Evolutionary conservation across 2,797 vertebrate genomes (phyloP).

Genomic region (Merluccius polli): DNA sequence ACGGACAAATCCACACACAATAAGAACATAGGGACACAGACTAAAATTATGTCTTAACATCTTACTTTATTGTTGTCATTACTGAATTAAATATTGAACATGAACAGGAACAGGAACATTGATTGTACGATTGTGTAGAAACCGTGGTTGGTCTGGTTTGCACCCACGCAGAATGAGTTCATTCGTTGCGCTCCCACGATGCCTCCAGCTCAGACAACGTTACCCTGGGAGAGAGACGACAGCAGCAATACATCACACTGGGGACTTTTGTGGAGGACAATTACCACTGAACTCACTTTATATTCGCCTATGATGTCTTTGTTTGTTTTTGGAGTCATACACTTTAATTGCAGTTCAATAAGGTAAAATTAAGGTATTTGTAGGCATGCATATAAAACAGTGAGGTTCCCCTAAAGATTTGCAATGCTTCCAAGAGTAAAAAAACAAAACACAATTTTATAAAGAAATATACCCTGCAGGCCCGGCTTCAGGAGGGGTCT

Average conservation of each 20-base stretch:
- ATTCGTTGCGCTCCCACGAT: constrained; percentile 30
- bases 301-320: neutral
- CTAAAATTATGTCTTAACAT: neutral
- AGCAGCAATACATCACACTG: neutral
- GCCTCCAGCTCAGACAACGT: constrained; percentile 54
- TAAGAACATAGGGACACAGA: neutral
- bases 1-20: neutral
- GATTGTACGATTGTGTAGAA: neutral
- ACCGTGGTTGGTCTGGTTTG: neutral
- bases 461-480: too few species aligned
- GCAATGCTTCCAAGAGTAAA: neutral
- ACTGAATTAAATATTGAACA: neutral
- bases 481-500: too few species aligned
- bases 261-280: neutral
- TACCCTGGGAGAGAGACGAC: constrained; percentile 37
- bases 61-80: neutral
- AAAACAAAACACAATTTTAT: neutral
- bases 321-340: neutral
- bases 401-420: neutral
- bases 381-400: neutral
- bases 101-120: neutral
- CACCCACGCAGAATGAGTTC: constrained; percentile 14
- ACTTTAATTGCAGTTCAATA: neutral
- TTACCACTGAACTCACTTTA: neutral
- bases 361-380: neutral